Base-by-base conservation (phyloP, 2,888 invertebrate species). In the Drosophila tanythrix region DNA sequence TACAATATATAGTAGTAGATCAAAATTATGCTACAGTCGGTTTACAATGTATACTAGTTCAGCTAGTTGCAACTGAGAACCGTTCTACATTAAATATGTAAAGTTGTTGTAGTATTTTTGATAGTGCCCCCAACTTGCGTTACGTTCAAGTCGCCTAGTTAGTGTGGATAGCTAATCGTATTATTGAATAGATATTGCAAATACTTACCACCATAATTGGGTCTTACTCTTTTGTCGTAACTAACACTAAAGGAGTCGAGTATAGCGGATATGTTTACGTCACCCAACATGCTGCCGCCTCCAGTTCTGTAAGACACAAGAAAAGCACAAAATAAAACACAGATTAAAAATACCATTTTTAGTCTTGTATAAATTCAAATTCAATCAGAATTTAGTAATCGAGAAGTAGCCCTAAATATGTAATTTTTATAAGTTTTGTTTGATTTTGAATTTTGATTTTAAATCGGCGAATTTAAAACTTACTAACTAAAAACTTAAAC, bases 221-320 rank as follows among this genome's bases (percentile, higher is more conserved):
- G 99, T 95, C 99, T 97, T 96, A 99, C 97, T 96, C 99, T 97
- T 96, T 99, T 99, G 95, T 99, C 99, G 94, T 99, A 99, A 94
- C 97, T 98, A 94, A 97, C 96, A 94, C 98, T 98, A 95, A 98
- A 97, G 93, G 97, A 97, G 94, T 98, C 97, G 95, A 98, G 95
- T 93, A 98, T 98, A 93, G 97, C 97, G 92, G 98, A 98, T 94
- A 98, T 98, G 95, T 98, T 98, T 93, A 97, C 97, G 93, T 97
- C 97, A 91, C 97, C 97, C 93, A 97, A 95, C 96, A 97, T 97
- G 94, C 97, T 97, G 84, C 93, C 93, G 78, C 93, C 93, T 68
- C 93, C 93, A 89, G 93, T 92, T 75, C 93, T 93, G 72, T 18
- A 88, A 21, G 60, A 51, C 31, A 10, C 43, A n/a, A 35, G 8